Evolutionary conservation across 2,113 vertebrate species (phyloP), one percentile per base, ranked within the genome.

Genomic region (Mellivora capensis): DNA sequence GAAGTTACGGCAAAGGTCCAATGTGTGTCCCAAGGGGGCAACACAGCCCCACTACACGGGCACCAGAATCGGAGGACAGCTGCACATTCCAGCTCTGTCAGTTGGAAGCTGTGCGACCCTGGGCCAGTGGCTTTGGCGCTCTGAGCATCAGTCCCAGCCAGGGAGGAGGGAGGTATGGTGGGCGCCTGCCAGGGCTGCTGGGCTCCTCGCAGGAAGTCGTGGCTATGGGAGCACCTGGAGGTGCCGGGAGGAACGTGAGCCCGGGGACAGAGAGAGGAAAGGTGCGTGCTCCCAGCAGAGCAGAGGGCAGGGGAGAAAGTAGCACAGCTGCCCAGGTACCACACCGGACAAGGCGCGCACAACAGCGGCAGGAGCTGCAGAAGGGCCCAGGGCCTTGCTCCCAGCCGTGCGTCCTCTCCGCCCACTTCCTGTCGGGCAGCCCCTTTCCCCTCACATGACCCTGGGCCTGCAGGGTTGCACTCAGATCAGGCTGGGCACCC

Each of bases 81-180:
- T 21, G 29, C 25, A 4, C 18, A 5, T 21, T 42, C 27, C 0
- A 2, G 49, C 23, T 4, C 5, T 27, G 12, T 29, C 87, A 18
- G 49, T 12, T 0, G 18, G 61, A 79, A 61, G 64, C 49, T 10
- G 17, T 15, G 15, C 34, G 49, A 27, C 42, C 71, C 6, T 21
- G 17, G 79, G n/a, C 15, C 29, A 87, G 72, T 0, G 7, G 12
- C 67, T 49, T 21, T 14, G 10, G 34, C 20, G 37, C 21, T 23
- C 71, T 61, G 95, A 23, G 62, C 0, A 0, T 9, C 11, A 3
- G 54, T 17, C 21, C 94, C 62, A 42, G 47, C 34, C 3, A 18
- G 8, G 14, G 1, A 8, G 44, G 47, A 27, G 21, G 39, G 29
- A 18, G n/a, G 12, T 5, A 13, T 0, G 1, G 0, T 0, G 2